Base-by-base conservation (phyloP, 2,113 vertebrate genomes). In the Barnardius zonarius region DNA sequence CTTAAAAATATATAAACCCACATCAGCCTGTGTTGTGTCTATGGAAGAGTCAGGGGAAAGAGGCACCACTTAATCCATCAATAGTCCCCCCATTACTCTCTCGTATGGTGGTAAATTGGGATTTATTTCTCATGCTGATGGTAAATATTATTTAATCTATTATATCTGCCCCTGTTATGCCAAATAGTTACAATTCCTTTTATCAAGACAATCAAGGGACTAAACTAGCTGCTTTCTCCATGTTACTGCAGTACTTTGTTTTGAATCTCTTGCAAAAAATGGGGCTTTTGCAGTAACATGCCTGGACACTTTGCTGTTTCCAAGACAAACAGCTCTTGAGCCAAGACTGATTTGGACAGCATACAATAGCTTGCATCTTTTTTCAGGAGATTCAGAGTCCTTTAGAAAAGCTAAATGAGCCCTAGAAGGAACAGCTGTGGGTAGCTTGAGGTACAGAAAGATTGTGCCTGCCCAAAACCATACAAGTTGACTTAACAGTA, bases 291-390 rank as follows among this genome's bases (percentile, higher is more conserved):
- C 86, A 76, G 88, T 55, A 92, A 97, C 92, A 69, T 88, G 95
- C 76, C 88, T 86, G 91, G 95, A 94, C 87, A 85, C 82, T 96
- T 80, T 25, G 52, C 62, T 80, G 67, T 88, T 94, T 95, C 95
- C 96, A 97, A 96, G 90, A 97, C 84, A 97, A 97, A 95, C 96
- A 95, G 55, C 83, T 88, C 76, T 94, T 92, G 80, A 88, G 96
- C 95, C 95, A 97, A 94, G 79, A 92, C 86, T 22, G 61, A 96
- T 94, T 94, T 95, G 95, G 93, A 96, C 90, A 75, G 83, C 80
- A 30, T 79, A 88, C 85, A 95, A 96, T 81, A 92, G 88, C 93
- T 92, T 92, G 64, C 83, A 86, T 94, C 72, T 87, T 64, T 87
- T 93, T 94, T 6, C 73, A 80, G 80, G 48, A 86, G 73, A 82